Evolutionary conservation across 2,113 vertebrate genomes (phyloP).

Genomic region (Indicator maculatus): DNA sequence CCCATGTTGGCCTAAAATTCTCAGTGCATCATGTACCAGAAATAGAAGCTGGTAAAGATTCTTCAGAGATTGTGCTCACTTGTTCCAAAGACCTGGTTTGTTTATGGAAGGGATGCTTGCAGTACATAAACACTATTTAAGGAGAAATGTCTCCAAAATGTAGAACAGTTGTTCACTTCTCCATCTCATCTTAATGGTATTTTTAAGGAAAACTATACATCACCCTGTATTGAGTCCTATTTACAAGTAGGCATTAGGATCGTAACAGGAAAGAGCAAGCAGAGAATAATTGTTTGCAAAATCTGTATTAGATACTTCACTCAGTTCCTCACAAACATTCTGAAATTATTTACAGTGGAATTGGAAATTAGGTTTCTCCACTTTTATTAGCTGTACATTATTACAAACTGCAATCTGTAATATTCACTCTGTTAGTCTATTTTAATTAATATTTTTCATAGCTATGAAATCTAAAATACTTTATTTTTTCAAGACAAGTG

Average conservation of each 20-base stretch:
- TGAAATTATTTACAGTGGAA: background rate
- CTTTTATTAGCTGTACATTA: background rate
- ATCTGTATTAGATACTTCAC: background rate
- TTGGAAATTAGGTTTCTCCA: background rate
- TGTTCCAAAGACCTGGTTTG: slow-evolving; percentile 69
- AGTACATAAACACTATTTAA: slow-evolving; percentile 68
- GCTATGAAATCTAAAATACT: background rate
- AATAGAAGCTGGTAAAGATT: slow-evolving; percentile 72
- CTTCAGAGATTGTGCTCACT: slow-evolving; percentile 68
- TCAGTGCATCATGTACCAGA: slow-evolving; percentile 51
- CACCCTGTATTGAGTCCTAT: background rate
- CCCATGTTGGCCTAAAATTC: slow-evolving; percentile 59
- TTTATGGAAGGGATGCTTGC: slow-evolving; percentile 66
- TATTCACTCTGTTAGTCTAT: background rate
- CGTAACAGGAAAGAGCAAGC: background rate
- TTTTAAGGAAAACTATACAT: slow-evolving; percentile 31
- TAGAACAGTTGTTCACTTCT: slow-evolving; percentile 45
- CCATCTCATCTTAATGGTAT: slow-evolving; percentile 37
- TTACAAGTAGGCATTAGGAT: background rate
- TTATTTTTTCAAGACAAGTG: background rate
- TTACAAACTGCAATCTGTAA: background rate
- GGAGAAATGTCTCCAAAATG: slow-evolving; percentile 60
- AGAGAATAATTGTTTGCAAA: background rate
- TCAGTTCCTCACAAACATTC: background rate
- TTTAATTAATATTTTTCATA: background rate